These are phyloP conservation scores for Diabrotica undecimpunctata DNA, from an alignment of 1,140 invertebrate genomes.

Conservation along the genomic window DNA sequence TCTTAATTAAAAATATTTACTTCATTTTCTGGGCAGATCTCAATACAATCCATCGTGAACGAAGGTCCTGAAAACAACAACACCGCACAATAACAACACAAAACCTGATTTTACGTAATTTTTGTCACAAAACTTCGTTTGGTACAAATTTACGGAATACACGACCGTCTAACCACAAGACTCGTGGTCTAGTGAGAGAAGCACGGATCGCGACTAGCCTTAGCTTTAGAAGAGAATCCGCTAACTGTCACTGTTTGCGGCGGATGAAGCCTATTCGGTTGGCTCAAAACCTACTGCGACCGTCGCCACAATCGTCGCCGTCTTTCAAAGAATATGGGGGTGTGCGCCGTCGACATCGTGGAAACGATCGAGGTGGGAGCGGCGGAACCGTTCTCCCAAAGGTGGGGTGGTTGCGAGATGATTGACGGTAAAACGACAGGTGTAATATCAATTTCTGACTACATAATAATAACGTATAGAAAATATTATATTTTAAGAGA, in stretches of 20 bases:
- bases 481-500: too few relatives aligned
- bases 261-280: conserved; percentile 1
- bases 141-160: too few relatives aligned
- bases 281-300: conserved; percentile 5
- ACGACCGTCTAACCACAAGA: neutral
- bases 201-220: neutral
- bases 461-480: too few relatives aligned
- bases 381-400: neutral
- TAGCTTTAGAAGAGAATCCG: neutral
- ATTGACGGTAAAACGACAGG: too few relatives aligned
- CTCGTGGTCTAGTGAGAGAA: neutral
- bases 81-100: neutral
- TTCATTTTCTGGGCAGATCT: conserved; percentile 25
- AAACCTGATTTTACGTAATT: neutral
- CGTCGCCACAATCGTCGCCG: conserved; percentile 4
- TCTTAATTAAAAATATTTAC: conserved; percentile 11
- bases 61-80: neutral
- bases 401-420: neutral
- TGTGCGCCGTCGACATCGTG: neutral
- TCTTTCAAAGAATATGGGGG: neutral
- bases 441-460: too few relatives aligned
- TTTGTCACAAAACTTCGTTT: too few relatives aligned
- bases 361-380: conserved; percentile 2
- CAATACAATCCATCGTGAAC: conserved; percentile 25
- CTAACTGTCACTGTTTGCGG: conserved; percentile 5